Evolutionary conservation across 1,140 invertebrate species (phyloP).

Genomic region (Drosophila burlai): DNA sequence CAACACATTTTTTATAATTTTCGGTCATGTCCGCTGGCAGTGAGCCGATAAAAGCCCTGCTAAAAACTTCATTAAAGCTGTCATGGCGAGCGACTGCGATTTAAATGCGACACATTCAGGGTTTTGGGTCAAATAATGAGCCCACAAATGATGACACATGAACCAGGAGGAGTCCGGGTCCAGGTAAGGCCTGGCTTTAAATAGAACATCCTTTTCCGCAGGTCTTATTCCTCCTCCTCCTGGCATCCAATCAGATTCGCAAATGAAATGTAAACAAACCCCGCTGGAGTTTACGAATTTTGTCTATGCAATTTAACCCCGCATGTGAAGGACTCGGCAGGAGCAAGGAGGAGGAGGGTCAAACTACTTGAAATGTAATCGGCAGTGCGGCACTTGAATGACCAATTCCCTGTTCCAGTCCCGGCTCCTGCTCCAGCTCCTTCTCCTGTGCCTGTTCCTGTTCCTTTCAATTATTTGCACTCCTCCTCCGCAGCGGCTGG

Average conservation of each 20-base stretch:
- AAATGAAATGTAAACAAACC: conserved; percentile 78
- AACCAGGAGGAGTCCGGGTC: neutral
- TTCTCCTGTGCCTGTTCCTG: conserved; percentile 48
- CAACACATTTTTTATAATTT: conserved; percentile 55
- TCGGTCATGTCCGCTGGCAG: conserved; percentile 44
- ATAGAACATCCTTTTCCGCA: conserved; percentile 10
- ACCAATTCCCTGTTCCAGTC: conserved; percentile 57
- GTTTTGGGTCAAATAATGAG: conserved; percentile 19
- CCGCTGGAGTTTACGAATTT: conserved; percentile 56
- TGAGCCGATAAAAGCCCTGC: conserved; percentile 74
- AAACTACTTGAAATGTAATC: conserved; percentile 79
- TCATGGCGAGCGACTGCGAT: conserved; percentile 49
- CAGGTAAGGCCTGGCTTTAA: conserved; percentile 23
- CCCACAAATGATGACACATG: conserved; percentile 41
- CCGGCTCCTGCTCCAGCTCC: conserved; percentile 25
- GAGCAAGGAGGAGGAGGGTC: conserved; percentile 16
- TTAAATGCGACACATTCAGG: conserved; percentile 71
- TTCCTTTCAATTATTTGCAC: conserved; percentile 82
- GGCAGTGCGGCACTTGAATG: conserved; percentile 81
- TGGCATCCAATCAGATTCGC: conserved; percentile 69
- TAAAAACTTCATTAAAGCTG: conserved; percentile 76
- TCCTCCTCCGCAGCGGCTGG: conserved; percentile 46
- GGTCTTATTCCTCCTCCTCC: neutral
- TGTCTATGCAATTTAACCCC: conserved; percentile 76
- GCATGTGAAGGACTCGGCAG: conserved; percentile 22